These are phyloP conservation scores for Brachyistius frenatus DNA, from an alignment of 2,113 vertebrate genomes.

Conservation along the genomic window DNA sequence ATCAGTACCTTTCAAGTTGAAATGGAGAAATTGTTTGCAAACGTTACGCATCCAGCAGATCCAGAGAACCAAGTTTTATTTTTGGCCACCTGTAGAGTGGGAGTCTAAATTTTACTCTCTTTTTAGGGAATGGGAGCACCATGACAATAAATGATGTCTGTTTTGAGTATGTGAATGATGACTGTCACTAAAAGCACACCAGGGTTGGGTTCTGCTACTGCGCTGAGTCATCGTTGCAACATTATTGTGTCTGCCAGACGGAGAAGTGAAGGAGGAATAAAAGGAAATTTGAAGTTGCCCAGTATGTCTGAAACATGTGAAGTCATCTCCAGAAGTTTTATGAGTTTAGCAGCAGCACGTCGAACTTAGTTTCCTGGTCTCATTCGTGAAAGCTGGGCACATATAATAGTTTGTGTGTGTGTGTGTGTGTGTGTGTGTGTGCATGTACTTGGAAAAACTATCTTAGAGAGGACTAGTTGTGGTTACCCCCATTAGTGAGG, in stretches of 20 bases:
- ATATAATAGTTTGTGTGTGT: background rate
- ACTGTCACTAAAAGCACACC: background rate
- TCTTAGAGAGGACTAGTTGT: too few species aligned
- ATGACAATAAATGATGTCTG: constrained; percentile 6
- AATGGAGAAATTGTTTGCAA: too few species aligned
- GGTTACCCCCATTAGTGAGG: too few species aligned
- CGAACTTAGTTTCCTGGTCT: background rate
- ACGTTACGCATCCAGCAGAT: too few species aligned
- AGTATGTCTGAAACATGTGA: background rate
- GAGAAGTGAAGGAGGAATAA: constrained; percentile 23
- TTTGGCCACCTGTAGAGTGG: too few species aligned
- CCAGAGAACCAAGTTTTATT: too few species aligned
- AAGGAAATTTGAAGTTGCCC: constrained; percentile 12
- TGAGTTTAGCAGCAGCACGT: constrained; percentile 2
- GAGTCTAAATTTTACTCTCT: too few species aligned
- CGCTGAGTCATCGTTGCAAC: constrained; percentile 42
- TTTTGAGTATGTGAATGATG: background rate
- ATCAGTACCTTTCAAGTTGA: too few species aligned
- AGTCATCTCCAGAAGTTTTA: constrained; percentile 5
- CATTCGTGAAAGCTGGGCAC: background rate
- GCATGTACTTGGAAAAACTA: too few species aligned
- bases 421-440: too few species aligned
- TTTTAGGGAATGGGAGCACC: background rate
- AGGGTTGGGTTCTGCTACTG: constrained; percentile 24
- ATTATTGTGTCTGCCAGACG: constrained; percentile 12